Evolutionary conservation across 2,113 vertebrate genomes (phyloP), one percentile per base, ranked within the genome.

Genomic region (Bubo blakistoni): DNA sequence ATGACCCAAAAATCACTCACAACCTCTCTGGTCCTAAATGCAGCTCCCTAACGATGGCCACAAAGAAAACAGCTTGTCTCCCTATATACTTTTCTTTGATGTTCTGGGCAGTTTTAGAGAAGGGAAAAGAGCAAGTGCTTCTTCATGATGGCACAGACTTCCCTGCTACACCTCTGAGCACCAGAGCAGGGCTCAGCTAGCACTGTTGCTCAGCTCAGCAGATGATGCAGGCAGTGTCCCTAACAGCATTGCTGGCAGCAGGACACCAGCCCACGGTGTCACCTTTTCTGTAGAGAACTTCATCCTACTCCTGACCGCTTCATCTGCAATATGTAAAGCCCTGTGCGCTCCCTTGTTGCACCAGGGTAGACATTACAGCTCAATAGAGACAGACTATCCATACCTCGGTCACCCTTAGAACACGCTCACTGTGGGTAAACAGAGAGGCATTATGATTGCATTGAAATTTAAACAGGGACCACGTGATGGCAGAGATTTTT

Each of bases 101-200:
- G 44, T 59, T 79, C 51, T 55, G n/a, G 30, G 0, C 40, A 55
- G 30, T 47, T 79, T 52, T 61, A 61, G 51, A 42, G 59, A 61
- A 67, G 10, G 21, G 47, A 61, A 59, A 93, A 46, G 52, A 42
- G 10, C 21, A 72, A 46, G 21, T 0, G 1, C 16, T 27, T n/a
- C 58, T 69, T 80, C 17, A 20, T 1, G 1, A 11, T 0, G 0
- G 11, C 34, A 66, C 59, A 66, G 55, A n/a, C 15, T 47, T 57
- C 61, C 29, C 51, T 57, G 36, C 13, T 30, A 2, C 13, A 7
- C 2, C n/a, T 46, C 32, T 6, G 66, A 52, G 61, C 11, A 4
- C 25, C 7, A 27, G 34, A 49, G 26, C 74, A n/a, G 55, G 69
- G 66, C 47, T 71, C 40, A 30, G 57, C 15, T 34, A 24, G 22